A percentile compares a stretch with the other conserved stretches of the same genome.
Evolutionary conservation across 2,888 invertebrate genomes (phyloP).

Genomic region (Barypeithes pellucidus): DNA sequence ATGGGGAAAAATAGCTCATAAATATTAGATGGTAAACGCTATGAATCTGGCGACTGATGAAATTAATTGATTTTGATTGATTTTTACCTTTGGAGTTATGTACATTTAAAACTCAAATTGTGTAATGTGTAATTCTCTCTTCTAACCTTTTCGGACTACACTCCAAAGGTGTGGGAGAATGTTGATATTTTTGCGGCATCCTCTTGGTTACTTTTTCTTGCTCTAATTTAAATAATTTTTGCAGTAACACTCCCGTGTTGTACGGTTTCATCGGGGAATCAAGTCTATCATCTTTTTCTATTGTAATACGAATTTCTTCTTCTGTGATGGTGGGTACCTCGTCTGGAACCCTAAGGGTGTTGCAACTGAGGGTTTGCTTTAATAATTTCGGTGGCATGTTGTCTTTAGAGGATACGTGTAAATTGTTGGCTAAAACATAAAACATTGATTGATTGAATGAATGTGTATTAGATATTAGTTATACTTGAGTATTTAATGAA

Average conservation of each 20-base stretch:
- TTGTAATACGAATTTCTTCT: slow-evolving; percentile 61
- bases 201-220: slow-evolving; percentile 59
- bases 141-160: slow-evolving; percentile 59
- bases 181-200: slow-evolving; percentile 45
- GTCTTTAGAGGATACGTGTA: slow-evolving; percentile 63
- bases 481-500: no score
- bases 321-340: slow-evolving; percentile 66
- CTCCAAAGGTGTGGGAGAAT: slow-evolving; percentile 63
- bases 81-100: slow-evolving; percentile 30
- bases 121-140: slow-evolving; percentile 29
- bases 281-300: slow-evolving; percentile 31
- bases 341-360: slow-evolving; percentile 78
- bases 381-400: slow-evolving; percentile 71
- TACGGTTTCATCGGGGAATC: slow-evolving; percentile 66
- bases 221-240: slow-evolving; percentile 75
- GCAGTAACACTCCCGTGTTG: slow-evolving; percentile 76
- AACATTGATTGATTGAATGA: no score
- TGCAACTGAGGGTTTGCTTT: slow-evolving; percentile 79
- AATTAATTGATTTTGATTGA: no score
- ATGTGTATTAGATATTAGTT: no score
- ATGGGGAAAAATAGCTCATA: no score
- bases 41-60: no score
- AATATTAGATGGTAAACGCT: no score
- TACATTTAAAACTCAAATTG: slow-evolving; percentile 39
- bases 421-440: slow-evolving; percentile 60